phyloP scores from a whole-genome alignment of 1,140 invertebrate genomes.

The Hylaeus volcanicus region DNA sequence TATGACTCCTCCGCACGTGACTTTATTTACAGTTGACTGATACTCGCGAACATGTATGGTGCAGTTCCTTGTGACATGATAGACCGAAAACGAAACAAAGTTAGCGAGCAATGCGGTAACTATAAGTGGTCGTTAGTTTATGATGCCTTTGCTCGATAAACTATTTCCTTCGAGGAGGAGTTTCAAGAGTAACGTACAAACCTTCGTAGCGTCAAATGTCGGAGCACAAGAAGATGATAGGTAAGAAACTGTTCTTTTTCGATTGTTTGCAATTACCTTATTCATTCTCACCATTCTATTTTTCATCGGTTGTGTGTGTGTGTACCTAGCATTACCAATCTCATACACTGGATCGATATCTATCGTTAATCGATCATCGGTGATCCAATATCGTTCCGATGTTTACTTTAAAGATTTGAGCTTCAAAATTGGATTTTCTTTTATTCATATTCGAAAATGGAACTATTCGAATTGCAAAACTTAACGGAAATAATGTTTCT shows the following conservation, averaged over 20 bases:
- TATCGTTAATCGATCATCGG: slow-evolving; percentile 22
- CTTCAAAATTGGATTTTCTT: background rate
- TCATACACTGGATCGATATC: slow-evolving; percentile 17
- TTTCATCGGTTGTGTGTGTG: slow-evolving; percentile 22
- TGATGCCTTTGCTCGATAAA: slow-evolving; percentile 81
- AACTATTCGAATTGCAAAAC: background rate
- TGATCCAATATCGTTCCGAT: background rate
- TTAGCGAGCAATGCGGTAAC: slow-evolving; percentile 61
- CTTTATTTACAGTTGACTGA: slow-evolving; percentile 81
- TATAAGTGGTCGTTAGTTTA: slow-evolving; percentile 67
- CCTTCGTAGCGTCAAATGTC: slow-evolving; percentile 47
- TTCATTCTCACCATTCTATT: background rate
- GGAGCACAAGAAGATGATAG: slow-evolving; percentile 55
- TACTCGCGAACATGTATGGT: slow-evolving; percentile 69
- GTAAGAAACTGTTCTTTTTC: slow-evolving; percentile 60
- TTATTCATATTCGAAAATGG: background rate
- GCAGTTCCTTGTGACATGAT: slow-evolving; percentile 74
- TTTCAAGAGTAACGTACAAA: slow-evolving; percentile 59
- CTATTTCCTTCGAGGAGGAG: slow-evolving; percentile 74
- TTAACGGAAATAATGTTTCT: background rate
- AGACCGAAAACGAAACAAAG: slow-evolving; percentile 68
- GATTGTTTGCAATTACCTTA: background rate
- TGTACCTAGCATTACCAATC: background rate
- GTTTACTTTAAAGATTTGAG: background rate
- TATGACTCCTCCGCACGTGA: slow-evolving; percentile 83